Base-by-base conservation (phyloP, 2,797 vertebrate species). In the Phrynocephalus vlangalii region DNA sequence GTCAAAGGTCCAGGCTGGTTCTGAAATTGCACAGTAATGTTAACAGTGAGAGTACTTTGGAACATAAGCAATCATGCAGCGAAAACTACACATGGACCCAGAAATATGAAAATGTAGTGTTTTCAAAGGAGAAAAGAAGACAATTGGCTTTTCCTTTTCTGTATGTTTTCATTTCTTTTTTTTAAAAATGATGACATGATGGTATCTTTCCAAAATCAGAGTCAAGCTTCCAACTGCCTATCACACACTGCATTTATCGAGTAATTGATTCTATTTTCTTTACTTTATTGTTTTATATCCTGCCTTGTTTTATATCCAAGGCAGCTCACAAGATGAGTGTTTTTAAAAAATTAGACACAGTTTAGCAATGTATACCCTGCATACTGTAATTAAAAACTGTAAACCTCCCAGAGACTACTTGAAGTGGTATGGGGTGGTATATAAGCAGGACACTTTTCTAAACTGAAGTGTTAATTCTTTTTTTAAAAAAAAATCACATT, bases 151-250 rank as follows among this genome's bases (percentile, higher is more conserved):
- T 75, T 33, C 3, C 30, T 9, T 76, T 28, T 6, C 63, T 52
- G 38, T 75, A 44, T 63, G 60, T 63, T 48, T 44, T 48, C 22
- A 24, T 44, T 75, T 75, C 24, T 3, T 18, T 3, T 18, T 48
- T 82, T 4, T 0, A 44, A 44, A 44, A 30, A 71, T 66, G 91
- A 48, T 48, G 0, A 3, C 1, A 1, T 91, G 83, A 56, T 91
- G 83, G 60, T 88, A 86, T 81, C 89, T 33, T 87, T 52, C 33
- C 11, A 91, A 91, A 7, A 90, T 72, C 66, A 79, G 91, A 89
- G 67, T 85, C 52, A 20, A 67, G 63, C 7, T 52, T 71, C 72
- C 92, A 71, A 0, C 88, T 91, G 82, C 86, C 83, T 79, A 0
- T 87, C 90, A 81, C 86, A 82, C 68, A 63, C 8, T 85, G 26